Evolutionary conservation across 2,888 invertebrate genomes (phyloP).

Genomic region (Tenthredo scrophulariae): DNA sequence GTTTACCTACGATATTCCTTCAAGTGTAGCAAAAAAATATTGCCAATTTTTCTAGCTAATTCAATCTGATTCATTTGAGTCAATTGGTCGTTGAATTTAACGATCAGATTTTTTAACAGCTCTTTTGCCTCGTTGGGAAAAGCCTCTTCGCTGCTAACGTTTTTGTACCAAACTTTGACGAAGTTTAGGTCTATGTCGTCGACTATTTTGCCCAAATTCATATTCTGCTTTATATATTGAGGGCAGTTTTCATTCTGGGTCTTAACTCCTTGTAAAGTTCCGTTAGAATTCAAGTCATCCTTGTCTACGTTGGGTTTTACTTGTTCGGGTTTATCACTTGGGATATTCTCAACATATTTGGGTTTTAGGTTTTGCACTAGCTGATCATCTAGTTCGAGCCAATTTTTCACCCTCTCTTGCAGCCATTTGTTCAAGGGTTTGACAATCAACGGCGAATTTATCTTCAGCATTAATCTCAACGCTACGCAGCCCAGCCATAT

Average conservation of each 20-base stretch:
- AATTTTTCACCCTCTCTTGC: slow-evolving; percentile 58
- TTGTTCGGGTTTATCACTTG: neutral
- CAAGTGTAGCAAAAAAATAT: slow-evolving; percentile 82
- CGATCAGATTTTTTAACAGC: slow-evolving; percentile 77
- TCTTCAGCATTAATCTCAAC: slow-evolving; percentile 69
- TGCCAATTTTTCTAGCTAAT: slow-evolving; percentile 77
- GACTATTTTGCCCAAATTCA: slow-evolving; percentile 71
- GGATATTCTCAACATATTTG: neutral
- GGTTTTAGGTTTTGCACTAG: slow-evolving; percentile 39
- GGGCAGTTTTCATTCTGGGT: slow-evolving; percentile 16
- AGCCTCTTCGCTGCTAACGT: slow-evolving; percentile 78
- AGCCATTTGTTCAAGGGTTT: slow-evolving; percentile 66
- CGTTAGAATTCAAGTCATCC: slow-evolving; percentile 25
- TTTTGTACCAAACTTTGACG: slow-evolving; percentile 79
- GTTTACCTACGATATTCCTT: slow-evolving; percentile 82
- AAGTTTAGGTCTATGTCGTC: slow-evolving; percentile 78
- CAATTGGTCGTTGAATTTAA: slow-evolving; percentile 75
- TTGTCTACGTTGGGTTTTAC: slow-evolving; percentile 42
- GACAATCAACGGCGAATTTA: slow-evolving; percentile 66
- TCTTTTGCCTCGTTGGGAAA: slow-evolving; percentile 78
- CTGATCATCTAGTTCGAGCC: slow-evolving; percentile 53
- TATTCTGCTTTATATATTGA: slow-evolving; percentile 2
- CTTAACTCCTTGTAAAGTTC: neutral
- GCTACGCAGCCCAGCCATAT: slow-evolving; percentile 71
- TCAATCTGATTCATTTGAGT: slow-evolving; percentile 76